Base-by-base conservation (phyloP, 1,140 invertebrate genomes). In the Aphaenogaster floridana region DNA sequence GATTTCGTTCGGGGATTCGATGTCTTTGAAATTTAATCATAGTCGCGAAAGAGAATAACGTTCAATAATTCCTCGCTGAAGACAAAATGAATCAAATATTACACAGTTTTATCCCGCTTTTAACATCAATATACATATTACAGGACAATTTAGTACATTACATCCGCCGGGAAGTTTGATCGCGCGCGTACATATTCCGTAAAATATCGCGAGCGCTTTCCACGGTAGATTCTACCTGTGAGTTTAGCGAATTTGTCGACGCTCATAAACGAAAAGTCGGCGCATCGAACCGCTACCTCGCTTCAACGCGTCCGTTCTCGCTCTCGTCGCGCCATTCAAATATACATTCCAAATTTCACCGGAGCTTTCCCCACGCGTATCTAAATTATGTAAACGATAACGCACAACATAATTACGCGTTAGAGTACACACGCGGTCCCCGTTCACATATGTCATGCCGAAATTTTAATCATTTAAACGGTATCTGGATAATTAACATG, bases 311-410 rank as follows among this genome's bases (percentile, higher is more conserved):
- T 15, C 13, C 39, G 50, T 39, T 52, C 57, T 21, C 77, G 42
- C 17, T 48, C 48, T 36, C 79, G 45, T 45, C 52, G 21, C 68
- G 6, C n/a, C 69, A 76, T 84, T 84, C 42, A 50, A 83, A 83
- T 83, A 72, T 83, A 72, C 54, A 83, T 83, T 61, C 52, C 80
- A 48, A 76, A 84, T 76, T 84, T 84, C 42, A 71, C 11, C 9
- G 36, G 8, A 48, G 54, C 54, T 76, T 48, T 84, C 54, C 69
- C 80, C 80, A 34, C 54, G 69, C 54, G 3, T 57, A 84, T 84
- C 69, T 84, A 84, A 84, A 84, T 84, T 84, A 84, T 84, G 80
- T 84, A 84, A 76, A 84, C 80, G 80, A 84, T 84, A 84, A 83
- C 80, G 80, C 68, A 39, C 68, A 84, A 84, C 69, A 50, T 76